These are phyloP conservation scores for Vanessa cardui DNA, from an alignment of 2,888 invertebrate genomes.

Conservation along the genomic window DNA sequence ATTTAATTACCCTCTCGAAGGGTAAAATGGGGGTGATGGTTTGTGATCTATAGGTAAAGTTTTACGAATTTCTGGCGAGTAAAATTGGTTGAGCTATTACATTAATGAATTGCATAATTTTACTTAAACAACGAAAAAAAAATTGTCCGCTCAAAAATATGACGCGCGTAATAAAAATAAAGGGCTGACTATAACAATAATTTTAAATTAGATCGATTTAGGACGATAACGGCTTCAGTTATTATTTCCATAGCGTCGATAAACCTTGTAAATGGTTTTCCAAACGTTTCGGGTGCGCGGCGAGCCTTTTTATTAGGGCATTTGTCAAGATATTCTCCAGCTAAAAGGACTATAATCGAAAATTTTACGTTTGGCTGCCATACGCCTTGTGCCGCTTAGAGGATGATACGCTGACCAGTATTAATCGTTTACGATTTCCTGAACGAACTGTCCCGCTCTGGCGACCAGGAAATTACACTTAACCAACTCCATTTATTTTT, in stretches of 20 bases:
- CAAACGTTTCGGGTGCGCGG: constrained; percentile 75
- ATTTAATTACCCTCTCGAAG: too few species aligned
- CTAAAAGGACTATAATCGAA: constrained; percentile 74
- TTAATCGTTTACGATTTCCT: constrained; percentile 21
- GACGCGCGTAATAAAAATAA: constrained; percentile 68
- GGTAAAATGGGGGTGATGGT: too few species aligned
- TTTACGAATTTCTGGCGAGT: too few species aligned
- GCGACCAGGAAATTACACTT: not conserved
- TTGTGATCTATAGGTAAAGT: too few species aligned
- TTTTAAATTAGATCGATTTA: constrained; percentile 81
- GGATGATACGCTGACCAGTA: constrained; percentile 21
- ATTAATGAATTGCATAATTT: too few species aligned
- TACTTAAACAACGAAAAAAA: not conserved
- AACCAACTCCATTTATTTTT: not conserved
- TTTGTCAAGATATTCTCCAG: constrained; percentile 78
- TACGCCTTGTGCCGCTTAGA: constrained; percentile 51
- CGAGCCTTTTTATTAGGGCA: constrained; percentile 79
- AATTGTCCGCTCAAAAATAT: constrained; percentile 15
- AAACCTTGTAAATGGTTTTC: constrained; percentile 82
- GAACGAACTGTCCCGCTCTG: not conserved
- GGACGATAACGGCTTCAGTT: constrained; percentile 79
- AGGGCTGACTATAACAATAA: constrained; percentile 79
- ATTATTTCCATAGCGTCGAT: constrained; percentile 81
- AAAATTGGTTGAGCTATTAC: too few species aligned
- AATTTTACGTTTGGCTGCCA: constrained; percentile 77